phyloP scores from a whole-genome alignment of 64 coral and sea anemone genomes.

The Dendrophyllia cribrosa region DNA sequence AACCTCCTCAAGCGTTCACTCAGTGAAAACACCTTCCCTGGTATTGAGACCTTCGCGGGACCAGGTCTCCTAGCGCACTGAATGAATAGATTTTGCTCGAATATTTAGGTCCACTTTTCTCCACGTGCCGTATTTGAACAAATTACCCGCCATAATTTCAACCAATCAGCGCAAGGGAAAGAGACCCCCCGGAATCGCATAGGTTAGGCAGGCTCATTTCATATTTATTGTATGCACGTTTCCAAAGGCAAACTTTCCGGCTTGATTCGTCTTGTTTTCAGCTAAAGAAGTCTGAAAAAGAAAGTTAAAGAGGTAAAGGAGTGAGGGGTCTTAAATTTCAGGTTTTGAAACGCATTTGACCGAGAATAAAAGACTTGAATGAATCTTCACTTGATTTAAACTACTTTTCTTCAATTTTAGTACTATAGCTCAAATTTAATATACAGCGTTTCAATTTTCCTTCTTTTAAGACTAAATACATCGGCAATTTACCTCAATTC shows the following conservation, averaged over 20 bases:
- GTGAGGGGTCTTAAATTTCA: neutral
- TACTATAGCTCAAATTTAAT: neutral
- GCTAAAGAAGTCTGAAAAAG: neutral
- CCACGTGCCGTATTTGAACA: slow-evolving; percentile 54
- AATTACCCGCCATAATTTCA: slow-evolving; percentile 42
- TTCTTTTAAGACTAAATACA: neutral
- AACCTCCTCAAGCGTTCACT: neutral
- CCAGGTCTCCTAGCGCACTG: slow-evolving; percentile 8
- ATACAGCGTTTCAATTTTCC: neutral
- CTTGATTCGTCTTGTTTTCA: neutral
- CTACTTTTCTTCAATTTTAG: no score
- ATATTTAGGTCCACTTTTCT: slow-evolving; percentile 20
- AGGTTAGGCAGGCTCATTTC: neutral
- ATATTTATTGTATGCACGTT: neutral
- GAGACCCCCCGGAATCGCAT: slow-evolving; percentile 2
- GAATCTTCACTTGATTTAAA: neutral
- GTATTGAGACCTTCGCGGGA: neutral
- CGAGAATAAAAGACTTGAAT: neutral
- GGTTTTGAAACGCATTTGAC: neutral
- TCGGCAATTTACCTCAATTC: neutral
- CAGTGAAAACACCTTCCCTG: no score
- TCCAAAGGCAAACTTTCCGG: neutral
- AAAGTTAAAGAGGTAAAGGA: neutral
- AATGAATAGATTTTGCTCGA: slow-evolving; percentile 54
- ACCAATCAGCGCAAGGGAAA: slow-evolving; percentile 27